Evolutionary conservation across 2,113 vertebrate genomes (phyloP).

Genomic region (Tympanuchus pallidicinctus): DNA sequence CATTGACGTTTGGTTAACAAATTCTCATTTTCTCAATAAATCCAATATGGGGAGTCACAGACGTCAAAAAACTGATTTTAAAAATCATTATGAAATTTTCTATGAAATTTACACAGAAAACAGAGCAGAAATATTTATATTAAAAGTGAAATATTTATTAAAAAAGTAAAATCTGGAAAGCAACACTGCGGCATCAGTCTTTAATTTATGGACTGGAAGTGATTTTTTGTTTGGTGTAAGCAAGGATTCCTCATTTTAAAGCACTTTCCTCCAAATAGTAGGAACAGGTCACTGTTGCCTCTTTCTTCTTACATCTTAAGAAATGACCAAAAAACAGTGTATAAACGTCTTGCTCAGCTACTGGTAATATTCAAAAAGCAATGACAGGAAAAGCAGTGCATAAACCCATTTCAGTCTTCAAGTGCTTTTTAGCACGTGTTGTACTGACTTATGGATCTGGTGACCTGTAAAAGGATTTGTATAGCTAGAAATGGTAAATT

Average conservation of each 20-base stretch:
- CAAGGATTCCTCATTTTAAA: background rate
- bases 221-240: background rate
- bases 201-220: background rate
- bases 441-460: background rate
- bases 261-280: background rate
- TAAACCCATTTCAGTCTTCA: background rate
- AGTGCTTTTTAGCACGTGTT: background rate
- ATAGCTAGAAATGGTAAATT: background rate
- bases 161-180: background rate
- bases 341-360: background rate
- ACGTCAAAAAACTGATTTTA: background rate
- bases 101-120: background rate
- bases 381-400: background rate
- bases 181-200: background rate
- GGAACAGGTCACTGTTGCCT: background rate
- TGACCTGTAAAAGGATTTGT: background rate
- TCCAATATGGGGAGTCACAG: background rate
- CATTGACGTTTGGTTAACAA: background rate
- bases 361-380: background rate
- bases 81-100: background rate
- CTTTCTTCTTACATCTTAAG: background rate
- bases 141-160: background rate
- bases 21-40: background rate
- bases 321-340: background rate
- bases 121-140: background rate